Conservation (phyloP, 2,797 vertebrate species). For the Poecilia gillii region DNA sequence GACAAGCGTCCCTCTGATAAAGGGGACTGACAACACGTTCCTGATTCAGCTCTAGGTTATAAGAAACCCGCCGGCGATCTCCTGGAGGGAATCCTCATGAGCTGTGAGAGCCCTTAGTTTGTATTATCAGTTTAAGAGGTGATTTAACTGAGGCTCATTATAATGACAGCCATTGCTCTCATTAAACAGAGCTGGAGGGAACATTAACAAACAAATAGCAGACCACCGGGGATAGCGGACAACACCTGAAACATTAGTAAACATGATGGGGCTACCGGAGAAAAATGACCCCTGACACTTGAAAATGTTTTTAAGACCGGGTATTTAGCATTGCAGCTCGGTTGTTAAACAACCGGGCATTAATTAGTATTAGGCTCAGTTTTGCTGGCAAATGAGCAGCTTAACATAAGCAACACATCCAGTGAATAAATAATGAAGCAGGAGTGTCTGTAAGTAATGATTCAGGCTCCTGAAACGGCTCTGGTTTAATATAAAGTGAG, state of each 20-base stretch:
- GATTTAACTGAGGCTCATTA: slow-evolving; percentile 57
- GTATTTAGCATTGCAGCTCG: slow-evolving; percentile 21
- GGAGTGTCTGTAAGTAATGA: slow-evolving; percentile 11
- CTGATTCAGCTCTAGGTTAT: slow-evolving; percentile 22
- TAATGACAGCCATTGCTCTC: slow-evolving; percentile 53
- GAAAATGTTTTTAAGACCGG: slow-evolving; percentile 36
- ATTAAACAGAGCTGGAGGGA: slow-evolving; percentile 46
- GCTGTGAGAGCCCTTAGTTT: slow-evolving; percentile 44
- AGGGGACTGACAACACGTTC: slow-evolving; percentile 20
- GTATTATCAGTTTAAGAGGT: slow-evolving; percentile 68
- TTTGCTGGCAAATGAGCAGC: slow-evolving; percentile 16
- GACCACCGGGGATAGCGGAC: slow-evolving; percentile 37
- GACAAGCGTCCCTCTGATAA: slow-evolving; percentile 50
- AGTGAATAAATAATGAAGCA: slow-evolving; percentile 34
- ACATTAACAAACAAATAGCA: slow-evolving; percentile 61
- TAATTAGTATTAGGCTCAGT: slow-evolving; percentile 44
- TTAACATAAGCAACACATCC: slow-evolving; percentile 35
- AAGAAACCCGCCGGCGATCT: slow-evolving; percentile 21
- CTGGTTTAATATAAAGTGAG: slow-evolving; percentile 31
- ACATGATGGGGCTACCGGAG: slow-evolving; percentile 38
- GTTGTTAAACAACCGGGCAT: slow-evolving; percentile 4
- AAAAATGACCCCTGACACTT: slow-evolving; percentile 51
- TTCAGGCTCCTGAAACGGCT: neutral
- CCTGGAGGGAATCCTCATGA: slow-evolving; percentile 21
- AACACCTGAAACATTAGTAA: slow-evolving; percentile 59